Evolutionary conservation across 1,140 invertebrate species (phyloP).

Genomic region (Anthonomus grandis): DNA sequence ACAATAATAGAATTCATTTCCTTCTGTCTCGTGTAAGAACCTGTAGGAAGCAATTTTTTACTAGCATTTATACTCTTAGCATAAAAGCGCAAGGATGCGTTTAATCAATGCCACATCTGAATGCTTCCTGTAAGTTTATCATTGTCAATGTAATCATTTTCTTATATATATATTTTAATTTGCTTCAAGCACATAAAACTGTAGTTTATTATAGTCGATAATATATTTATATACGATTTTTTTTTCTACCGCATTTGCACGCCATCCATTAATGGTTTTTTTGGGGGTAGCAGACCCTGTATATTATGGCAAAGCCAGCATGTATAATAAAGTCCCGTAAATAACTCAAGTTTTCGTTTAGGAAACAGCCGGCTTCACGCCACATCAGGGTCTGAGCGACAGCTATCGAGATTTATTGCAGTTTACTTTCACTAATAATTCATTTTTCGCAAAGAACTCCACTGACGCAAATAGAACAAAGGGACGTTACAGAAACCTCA

Average conservation of each 20-base stretch:
- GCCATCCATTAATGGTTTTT: no score
- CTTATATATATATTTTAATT: not conserved
- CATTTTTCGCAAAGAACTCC: constrained; percentile 46
- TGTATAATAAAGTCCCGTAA: constrained; percentile 25
- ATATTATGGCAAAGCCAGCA: constrained; percentile 13
- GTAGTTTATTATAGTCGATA: no score
- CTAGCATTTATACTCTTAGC: not conserved
- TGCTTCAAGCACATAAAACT: no score
- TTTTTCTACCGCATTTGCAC: no score
- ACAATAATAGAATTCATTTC: not conserved
- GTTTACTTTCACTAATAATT: constrained; percentile 49
- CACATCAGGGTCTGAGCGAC: constrained; percentile 47
- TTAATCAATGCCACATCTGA: constrained; percentile 1
- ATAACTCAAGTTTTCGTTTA: constrained; percentile 23
- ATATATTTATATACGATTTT: no score
- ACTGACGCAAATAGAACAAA: constrained; percentile 48
- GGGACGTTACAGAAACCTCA: constrained; percentile 21
- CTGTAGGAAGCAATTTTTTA: not conserved
- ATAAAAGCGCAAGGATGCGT: constrained; percentile 1
- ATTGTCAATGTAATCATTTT: not conserved
- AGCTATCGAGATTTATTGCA: constrained; percentile 49
- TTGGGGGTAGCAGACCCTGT: constrained; percentile 13
- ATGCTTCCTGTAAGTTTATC: not conserved
- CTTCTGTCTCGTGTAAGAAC: not conserved
- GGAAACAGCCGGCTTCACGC: constrained; percentile 32